phyloP scores from a whole-genome alignment of 2,113 vertebrate species.

The Neoarius graeffei region DNA sequence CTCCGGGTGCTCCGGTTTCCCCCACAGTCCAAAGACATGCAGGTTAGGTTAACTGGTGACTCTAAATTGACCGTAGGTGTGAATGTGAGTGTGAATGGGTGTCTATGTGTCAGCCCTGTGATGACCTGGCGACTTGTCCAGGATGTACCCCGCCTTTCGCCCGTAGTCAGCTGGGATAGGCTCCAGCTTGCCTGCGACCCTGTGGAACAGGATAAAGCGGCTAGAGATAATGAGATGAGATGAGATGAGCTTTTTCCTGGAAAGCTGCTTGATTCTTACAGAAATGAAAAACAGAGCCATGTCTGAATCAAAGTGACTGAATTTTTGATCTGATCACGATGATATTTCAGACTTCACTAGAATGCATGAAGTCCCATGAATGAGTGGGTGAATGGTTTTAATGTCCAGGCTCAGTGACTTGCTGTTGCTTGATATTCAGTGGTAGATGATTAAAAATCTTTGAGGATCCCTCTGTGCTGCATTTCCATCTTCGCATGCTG shows the following conservation, averaged over 20 bases:
- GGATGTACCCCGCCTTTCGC: too few relatives aligned
- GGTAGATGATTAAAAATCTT: not conserved
- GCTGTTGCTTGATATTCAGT: not conserved
- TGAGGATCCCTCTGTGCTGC: not conserved
- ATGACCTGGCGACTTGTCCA: too few relatives aligned
- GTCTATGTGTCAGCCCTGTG: too few relatives aligned
- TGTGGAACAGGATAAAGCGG: too few relatives aligned
- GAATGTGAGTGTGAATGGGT: too few relatives aligned
- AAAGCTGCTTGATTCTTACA: not conserved
- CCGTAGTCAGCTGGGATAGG: too few relatives aligned
- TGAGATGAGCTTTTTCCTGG: not conserved
- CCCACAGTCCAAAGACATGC: too few relatives aligned
- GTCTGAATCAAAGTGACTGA: not conserved
- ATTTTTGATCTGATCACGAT: not conserved
- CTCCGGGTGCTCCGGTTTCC: too few relatives aligned
- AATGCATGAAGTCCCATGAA: not conserved
- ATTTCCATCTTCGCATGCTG: not conserved
- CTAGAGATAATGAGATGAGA: too few relatives aligned
- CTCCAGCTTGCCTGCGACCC: too few relatives aligned
- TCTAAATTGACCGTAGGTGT: too few relatives aligned
- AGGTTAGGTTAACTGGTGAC: too few relatives aligned
- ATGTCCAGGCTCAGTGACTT: not conserved
- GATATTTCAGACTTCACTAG: not conserved
- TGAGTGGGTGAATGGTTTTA: not conserved
- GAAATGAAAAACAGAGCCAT: not conserved